These are phyloP conservation scores for Ptilonorhynchus violaceus DNA, from an alignment of 2,113 vertebrate species.

Conservation along the genomic window DNA sequence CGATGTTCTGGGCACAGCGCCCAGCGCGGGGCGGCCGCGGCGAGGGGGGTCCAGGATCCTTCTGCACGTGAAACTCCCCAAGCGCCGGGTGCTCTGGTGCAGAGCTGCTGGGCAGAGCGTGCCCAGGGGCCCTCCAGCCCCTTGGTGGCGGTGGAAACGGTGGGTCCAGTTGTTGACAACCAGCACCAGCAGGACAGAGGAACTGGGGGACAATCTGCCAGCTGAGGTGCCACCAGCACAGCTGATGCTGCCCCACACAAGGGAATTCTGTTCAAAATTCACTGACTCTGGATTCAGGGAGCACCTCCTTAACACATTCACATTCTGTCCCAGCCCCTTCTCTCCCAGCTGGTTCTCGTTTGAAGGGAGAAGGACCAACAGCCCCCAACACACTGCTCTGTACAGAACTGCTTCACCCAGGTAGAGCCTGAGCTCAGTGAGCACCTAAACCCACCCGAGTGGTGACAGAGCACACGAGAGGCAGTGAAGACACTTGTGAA, in stretches of 20 bases:
- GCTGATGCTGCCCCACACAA: rapidly evolving
- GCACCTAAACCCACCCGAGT: background rate
- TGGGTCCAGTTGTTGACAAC: rapidly evolving
- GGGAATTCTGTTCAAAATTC: background rate
- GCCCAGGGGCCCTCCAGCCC: background rate
- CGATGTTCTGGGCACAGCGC: background rate
- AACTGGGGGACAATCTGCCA: rapidly evolving
- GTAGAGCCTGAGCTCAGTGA: background rate
- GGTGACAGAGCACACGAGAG: background rate
- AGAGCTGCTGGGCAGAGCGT: rapidly evolving
- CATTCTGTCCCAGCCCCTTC: background rate
- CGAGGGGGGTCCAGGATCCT: background rate
- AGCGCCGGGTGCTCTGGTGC: background rate
- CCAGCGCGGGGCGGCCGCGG: rapidly evolving
- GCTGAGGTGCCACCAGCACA: rapidly evolving
- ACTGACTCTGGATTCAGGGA: background rate
- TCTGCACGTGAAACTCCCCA: rapidly evolving
- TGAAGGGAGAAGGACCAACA: background rate
- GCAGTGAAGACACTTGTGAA: background rate
- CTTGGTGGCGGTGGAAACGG: rapidly evolving
- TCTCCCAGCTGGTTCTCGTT: background rate
- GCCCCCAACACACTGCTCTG: background rate
- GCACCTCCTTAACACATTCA: background rate
- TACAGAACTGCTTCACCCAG: background rate
- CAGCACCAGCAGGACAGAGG: background rate